These are phyloP conservation scores for Cepphus grylle DNA, from an alignment of 2,113 vertebrate species.

Conservation along the genomic window DNA sequence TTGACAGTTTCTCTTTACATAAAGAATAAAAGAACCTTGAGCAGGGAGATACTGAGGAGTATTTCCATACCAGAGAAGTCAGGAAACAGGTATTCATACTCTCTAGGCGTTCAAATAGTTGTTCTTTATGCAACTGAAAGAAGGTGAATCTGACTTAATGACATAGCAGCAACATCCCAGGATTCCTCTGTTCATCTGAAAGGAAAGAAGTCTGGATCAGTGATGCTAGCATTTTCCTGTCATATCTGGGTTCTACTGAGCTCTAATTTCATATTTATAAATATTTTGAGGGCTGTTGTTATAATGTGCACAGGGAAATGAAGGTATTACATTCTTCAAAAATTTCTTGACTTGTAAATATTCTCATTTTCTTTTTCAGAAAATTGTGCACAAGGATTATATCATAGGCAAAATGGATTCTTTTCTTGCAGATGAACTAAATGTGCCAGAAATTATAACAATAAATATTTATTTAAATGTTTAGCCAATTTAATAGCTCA, in stretches of 20 bases:
- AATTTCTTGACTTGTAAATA: not conserved
- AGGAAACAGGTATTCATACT: not conserved
- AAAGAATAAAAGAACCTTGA: not conserved
- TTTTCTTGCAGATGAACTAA: not conserved
- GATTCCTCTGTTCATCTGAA: not conserved
- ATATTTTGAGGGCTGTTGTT: not conserved
- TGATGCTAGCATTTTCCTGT: not conserved
- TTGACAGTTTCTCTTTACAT: not conserved
- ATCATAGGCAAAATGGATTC: not conserved
- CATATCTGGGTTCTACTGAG: not conserved
- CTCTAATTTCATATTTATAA: not conserved
- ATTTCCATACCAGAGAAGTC: not conserved
- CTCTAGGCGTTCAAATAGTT: not conserved
- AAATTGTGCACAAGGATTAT: not conserved
- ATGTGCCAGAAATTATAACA: not conserved
- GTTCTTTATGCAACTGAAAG: not conserved
- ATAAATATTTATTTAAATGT: not conserved
- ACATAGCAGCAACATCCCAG: not conserved
- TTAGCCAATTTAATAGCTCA: not conserved
- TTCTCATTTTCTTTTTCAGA: not conserved
- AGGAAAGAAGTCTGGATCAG: not conserved
- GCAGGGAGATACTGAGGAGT: not conserved
- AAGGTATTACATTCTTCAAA: not conserved
- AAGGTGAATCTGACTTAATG: not conserved
- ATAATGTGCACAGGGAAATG: not conserved